Evolutionary conservation across 2,888 invertebrate genomes (phyloP).

Genomic region (Entomobrya proxima): DNA sequence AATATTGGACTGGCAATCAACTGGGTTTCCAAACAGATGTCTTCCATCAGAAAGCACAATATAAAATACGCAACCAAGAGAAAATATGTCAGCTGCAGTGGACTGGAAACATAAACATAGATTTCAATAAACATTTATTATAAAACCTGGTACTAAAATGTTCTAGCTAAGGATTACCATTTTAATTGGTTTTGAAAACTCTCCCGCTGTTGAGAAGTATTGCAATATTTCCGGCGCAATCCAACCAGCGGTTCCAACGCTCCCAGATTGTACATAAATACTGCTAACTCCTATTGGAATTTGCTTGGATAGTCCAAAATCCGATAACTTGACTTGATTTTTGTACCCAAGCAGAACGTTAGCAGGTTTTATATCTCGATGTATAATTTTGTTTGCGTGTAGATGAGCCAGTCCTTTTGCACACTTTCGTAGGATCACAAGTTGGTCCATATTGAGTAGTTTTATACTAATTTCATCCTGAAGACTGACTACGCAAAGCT

Average conservation of each 20-base stretch:
- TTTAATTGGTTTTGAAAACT: neutral
- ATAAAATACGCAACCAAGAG: conserved; percentile 15
- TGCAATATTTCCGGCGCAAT: neutral
- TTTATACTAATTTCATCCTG: neutral
- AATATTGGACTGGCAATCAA: neutral
- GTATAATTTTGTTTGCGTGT: neutral
- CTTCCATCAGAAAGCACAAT: neutral
- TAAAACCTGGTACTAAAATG: neutral
- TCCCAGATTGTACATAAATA: neutral
- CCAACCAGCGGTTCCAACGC: neutral
- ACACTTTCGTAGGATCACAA: neutral
- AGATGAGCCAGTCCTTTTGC: neutral
- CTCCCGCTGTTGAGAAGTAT: neutral
- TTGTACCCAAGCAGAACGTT: neutral
- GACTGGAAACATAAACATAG: too few relatives aligned
- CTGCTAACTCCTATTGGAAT: neutral
- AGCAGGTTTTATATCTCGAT: conserved; percentile 5
- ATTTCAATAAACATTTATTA: too few relatives aligned
- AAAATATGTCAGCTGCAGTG: neutral
- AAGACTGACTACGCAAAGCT: neutral
- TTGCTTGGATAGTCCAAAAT: conserved; percentile 9
- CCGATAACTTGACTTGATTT: neutral
- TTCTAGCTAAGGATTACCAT: too few relatives aligned
- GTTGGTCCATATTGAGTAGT: neutral
- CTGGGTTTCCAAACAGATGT: neutral